phyloP scores from a whole-genome alignment of 2,797 vertebrate species.

The Eospalax fontanierii region DNA sequence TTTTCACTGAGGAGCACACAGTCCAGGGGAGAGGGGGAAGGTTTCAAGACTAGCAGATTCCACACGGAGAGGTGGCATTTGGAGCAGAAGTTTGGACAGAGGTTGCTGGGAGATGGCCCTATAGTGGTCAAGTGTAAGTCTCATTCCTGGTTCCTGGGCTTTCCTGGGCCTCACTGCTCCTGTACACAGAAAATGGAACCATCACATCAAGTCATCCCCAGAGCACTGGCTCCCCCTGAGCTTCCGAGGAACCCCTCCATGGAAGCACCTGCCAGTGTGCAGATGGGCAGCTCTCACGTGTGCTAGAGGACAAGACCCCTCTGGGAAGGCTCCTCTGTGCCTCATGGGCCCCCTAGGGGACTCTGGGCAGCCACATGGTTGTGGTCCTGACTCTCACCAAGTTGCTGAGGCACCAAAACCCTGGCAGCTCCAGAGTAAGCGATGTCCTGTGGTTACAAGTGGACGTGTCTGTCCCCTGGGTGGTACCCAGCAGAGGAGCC shows the following conservation, averaged over 20 bases:
- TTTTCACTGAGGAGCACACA: background rate
- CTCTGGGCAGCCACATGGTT: accelerated
- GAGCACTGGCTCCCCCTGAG: accelerated
- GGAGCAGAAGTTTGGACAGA: too few relatives aligned
- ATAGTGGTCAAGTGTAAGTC: accelerated
- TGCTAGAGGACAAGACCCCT: accelerated
- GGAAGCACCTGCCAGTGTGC: accelerated
- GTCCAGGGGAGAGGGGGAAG: background rate
- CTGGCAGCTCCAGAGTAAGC: accelerated
- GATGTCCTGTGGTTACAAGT: too few relatives aligned
- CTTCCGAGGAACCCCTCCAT: background rate
- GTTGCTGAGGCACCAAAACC: background rate
- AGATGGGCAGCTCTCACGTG: accelerated
- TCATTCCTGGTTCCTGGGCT: accelerated
- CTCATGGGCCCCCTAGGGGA: accelerated
- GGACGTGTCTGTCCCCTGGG: too few relatives aligned
- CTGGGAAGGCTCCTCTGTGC: accelerated
- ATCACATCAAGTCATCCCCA: accelerated
- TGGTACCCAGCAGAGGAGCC: background rate
- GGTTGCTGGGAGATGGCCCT: accelerated
- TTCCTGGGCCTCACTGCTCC: accelerated
- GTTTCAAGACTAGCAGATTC: background rate
- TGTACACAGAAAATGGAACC: background rate
- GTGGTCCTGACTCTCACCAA: background rate
- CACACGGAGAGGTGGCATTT: accelerated